A percentile compares a stretch with the other conserved stretches of the same genome.
phyloP scores from a whole-genome alignment of 2,888 invertebrate species.

The Yponomeuta plumbellus region DNA sequence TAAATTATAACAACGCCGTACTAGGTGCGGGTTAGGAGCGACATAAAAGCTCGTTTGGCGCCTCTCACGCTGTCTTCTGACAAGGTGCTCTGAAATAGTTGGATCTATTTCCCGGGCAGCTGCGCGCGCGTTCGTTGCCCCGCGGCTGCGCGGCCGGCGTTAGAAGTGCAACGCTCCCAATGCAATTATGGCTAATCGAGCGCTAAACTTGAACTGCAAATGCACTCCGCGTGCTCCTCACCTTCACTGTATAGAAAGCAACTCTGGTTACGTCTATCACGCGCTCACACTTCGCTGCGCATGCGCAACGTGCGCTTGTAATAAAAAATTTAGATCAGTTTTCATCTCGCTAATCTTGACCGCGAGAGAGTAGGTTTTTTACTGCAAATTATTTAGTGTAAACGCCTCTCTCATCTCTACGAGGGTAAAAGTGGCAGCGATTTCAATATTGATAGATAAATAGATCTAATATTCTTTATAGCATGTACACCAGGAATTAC shows the following conservation, averaged over 20 bases:
- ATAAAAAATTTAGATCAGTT: neutral
- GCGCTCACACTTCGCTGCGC: constrained; percentile 29
- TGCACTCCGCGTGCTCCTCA: constrained; percentile 49
- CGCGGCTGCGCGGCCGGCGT: constrained; percentile 50
- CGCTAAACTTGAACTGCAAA: constrained; percentile 12
- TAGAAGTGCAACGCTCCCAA: constrained; percentile 71
- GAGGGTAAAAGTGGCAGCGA: too few relatives aligned
- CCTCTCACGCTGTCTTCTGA: neutral
- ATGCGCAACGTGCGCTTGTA: neutral
- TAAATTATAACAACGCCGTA: neutral
- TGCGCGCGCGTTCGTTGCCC: constrained; percentile 63
- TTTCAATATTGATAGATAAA: too few relatives aligned
- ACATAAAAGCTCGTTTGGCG: neutral
- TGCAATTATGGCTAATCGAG: constrained; percentile 37
- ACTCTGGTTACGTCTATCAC: constrained; percentile 44
- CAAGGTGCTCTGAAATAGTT: constrained; percentile 43
- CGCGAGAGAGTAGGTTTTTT: neutral
- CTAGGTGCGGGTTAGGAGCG: neutral
- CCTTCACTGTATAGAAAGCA: constrained; percentile 74
- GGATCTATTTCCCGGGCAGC: constrained; percentile 65
- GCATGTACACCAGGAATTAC: too few relatives aligned
- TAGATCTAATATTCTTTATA: too few relatives aligned
- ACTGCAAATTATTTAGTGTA: neutral
- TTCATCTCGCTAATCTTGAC: constrained; percentile 7
- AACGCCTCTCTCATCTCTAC: too few relatives aligned